Evolutionary conservation across 2,888 invertebrate genomes (phyloP).

Genomic region (Eucera pruinosa): DNA sequence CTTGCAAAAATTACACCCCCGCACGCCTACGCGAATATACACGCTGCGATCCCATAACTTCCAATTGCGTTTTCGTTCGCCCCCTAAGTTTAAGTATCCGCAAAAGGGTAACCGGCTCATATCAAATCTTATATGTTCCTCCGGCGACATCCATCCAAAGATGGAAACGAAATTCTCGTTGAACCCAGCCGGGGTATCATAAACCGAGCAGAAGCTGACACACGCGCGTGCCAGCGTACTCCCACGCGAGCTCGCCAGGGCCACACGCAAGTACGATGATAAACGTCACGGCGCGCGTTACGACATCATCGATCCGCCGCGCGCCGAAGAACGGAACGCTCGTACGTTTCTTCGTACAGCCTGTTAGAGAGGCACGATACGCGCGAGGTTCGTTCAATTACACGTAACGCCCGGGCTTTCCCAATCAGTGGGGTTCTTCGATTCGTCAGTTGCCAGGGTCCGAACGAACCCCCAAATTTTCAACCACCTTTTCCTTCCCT

Average conservation of each 20-base stretch:
- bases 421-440: constrained; percentile 26
- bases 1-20: no score
- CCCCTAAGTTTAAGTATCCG: no score
- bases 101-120: no score
- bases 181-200: constrained; percentile 19
- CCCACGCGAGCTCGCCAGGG: constrained; percentile 51
- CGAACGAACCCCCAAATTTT: constrained; percentile 15
- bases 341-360: constrained; percentile 50
- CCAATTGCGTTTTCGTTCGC: no score
- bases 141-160: background rate
- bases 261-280: constrained; percentile 69
- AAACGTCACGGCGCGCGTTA: constrained; percentile 70
- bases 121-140: background rate
- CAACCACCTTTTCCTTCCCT: background rate
- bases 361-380: background rate
- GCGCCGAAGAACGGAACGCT: constrained; percentile 37
- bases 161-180: constrained; percentile 2
- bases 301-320: constrained; percentile 68
- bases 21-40: no score
- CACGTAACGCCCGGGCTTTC: constrained; percentile 6
- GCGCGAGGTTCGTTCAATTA: constrained; percentile 47
- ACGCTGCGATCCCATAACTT: no score
- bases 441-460: constrained; percentile 22
- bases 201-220: background rate
- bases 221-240: constrained; percentile 31